These are phyloP conservation scores for Neogale vison DNA, from an alignment of 2,113 vertebrate genomes.

Conservation along the genomic window DNA sequence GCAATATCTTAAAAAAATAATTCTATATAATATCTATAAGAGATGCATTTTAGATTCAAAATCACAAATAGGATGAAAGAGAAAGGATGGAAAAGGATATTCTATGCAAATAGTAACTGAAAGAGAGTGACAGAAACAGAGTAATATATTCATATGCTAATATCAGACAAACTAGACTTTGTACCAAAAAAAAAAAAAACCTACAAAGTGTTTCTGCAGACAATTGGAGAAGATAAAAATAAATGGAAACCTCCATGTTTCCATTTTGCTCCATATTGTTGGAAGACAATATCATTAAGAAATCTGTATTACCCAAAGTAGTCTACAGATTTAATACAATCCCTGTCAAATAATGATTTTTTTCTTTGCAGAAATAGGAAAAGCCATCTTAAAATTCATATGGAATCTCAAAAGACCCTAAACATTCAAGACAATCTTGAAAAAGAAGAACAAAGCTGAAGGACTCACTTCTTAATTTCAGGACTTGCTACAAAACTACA, in stretches of 20 bases:
- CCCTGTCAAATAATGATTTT: not conserved
- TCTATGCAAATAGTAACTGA: not conserved
- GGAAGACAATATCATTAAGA: not conserved
- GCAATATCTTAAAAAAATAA: not conserved
- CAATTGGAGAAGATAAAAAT: not conserved
- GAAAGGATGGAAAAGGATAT: not conserved
- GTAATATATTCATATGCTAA: not conserved
- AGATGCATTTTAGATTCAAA: not conserved
- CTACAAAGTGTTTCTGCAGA: not conserved
- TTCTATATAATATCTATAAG: not conserved
- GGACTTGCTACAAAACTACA: not conserved
- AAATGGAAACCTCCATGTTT: not conserved
- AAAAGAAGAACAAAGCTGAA: not conserved
- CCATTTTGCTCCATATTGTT: not conserved
- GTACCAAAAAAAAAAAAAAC: not conserved
- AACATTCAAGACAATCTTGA: not conserved
- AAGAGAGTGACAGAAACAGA: not conserved
- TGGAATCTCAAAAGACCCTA: not conserved
- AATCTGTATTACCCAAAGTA: not conserved
- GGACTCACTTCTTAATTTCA: not conserved
- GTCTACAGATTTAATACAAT: not conserved
- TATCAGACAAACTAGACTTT: not conserved
- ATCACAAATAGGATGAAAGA: not conserved
- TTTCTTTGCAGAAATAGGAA: not conserved
- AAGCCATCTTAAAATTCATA: not conserved